phyloP scores from a whole-genome alignment of 2,888 invertebrate species.

The Aromia moschata region DNA sequence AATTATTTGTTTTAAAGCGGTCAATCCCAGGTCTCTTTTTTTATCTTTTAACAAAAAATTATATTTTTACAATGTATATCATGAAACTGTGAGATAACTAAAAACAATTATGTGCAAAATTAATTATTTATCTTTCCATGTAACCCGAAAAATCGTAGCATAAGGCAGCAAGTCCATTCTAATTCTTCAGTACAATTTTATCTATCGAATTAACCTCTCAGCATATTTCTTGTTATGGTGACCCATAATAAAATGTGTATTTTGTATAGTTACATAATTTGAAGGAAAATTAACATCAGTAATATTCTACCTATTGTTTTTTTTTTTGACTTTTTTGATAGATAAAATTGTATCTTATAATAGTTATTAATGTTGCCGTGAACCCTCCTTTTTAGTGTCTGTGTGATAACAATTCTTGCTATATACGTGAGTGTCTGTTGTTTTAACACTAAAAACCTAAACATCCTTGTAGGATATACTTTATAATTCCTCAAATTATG shows the following conservation, averaged over 20 bases:
- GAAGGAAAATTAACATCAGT: too few relatives aligned
- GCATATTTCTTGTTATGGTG: background rate
- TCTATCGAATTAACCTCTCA: constrained; percentile 20
- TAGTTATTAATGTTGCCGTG: background rate
- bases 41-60: constrained; percentile 13
- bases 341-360: constrained; percentile 21
- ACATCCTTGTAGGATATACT: background rate
- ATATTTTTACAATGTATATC: constrained; percentile 12
- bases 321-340: constrained; percentile 16
- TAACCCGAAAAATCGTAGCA: constrained; percentile 5
- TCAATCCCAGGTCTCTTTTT: constrained; percentile 5
- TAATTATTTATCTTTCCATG: constrained; percentile 9
- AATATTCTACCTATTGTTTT: constrained; percentile 11
- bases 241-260: background rate
- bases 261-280: too few relatives aligned
- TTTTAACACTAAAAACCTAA: constrained; percentile 7
- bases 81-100: constrained; percentile 6
- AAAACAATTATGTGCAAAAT: constrained; percentile 1
- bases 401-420: constrained; percentile 11
- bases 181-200: constrained; percentile 17
- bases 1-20: constrained; percentile 23
- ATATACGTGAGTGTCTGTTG: constrained; percentile 4
- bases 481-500: background rate
- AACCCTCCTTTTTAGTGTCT: background rate
- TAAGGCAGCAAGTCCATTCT: constrained; percentile 19